Percentiles rank a stretch among this genome's conserved stretches.
Conservation (phyloP, 2,113 vertebrate species). For the Laticauda laticaudata region DNA sequence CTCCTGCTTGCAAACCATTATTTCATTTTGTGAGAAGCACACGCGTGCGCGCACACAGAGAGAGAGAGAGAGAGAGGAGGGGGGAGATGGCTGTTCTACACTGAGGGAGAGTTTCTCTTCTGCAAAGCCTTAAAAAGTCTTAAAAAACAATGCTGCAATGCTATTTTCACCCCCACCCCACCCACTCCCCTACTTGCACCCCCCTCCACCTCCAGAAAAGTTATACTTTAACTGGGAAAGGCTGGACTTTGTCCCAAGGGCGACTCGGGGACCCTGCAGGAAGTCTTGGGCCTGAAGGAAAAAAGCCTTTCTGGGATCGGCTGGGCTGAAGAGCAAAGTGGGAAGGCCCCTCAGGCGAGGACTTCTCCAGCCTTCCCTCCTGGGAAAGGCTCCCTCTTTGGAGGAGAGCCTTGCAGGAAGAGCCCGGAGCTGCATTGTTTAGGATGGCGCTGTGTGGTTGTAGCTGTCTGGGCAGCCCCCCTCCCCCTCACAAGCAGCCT, state of each 20-base stretch:
- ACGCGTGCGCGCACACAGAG: no score
- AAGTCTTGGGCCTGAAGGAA: background rate
- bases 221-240: background rate
- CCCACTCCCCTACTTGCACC: background rate
- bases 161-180: background rate
- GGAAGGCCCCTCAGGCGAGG: background rate
- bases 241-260: conserved; percentile 7
- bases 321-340: background rate
- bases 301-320: background rate
- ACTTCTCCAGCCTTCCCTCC: background rate
- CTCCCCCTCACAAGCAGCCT: no score
- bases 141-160: background rate
- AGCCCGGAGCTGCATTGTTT: no score
- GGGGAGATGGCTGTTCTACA: background rate
- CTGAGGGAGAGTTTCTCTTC: background rate
- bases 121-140: background rate
- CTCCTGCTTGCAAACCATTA: background rate
- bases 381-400: background rate
- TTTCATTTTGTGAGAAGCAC: background rate
- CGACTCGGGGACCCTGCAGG: background rate
- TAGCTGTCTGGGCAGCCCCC: no score
- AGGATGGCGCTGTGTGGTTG: no score
- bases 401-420: no score
- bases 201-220: background rate
- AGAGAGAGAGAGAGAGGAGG: no score